These are phyloP conservation scores for Cardinalis cardinalis DNA, from an alignment of 2,113 vertebrate species.

Conservation along the genomic window DNA sequence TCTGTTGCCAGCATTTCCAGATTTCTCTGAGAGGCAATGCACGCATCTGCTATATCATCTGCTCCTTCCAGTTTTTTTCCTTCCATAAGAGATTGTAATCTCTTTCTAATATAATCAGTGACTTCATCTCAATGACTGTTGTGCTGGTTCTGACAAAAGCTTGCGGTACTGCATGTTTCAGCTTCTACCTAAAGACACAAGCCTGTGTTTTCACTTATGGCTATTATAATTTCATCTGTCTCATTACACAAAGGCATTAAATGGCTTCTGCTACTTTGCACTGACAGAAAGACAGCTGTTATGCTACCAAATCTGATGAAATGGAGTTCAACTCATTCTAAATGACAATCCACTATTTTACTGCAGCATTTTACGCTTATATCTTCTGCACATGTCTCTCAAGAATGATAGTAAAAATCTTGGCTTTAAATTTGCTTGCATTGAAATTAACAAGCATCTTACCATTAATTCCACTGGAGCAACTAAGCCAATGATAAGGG, in stretches of 20 bases:
- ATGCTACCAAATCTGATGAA: background rate
- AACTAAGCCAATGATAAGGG: background rate
- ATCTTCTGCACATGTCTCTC: background rate
- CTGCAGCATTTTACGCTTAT: background rate
- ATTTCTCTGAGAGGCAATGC: background rate
- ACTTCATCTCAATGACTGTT: background rate
- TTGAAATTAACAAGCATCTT: background rate
- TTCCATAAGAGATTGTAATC: background rate
- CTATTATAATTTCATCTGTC: background rate
- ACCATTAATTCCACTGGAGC: background rate
- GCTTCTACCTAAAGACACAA: background rate
- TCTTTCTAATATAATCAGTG: background rate
- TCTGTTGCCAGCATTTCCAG: background rate
- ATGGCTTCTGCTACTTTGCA: background rate
- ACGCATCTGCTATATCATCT: background rate
- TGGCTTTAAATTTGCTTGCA: background rate
- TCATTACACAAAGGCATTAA: background rate
- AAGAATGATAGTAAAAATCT: background rate
- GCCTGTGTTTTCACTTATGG: background rate
- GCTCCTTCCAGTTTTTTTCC: fast-evolving
- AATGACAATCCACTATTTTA: background rate
- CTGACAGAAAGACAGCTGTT: background rate
- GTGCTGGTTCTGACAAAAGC: background rate
- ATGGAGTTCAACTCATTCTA: background rate
- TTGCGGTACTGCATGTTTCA: background rate